These are phyloP conservation scores for Ariolimax columbianus DNA, from an alignment of 2,888 invertebrate genomes.

Conservation along the genomic window DNA sequence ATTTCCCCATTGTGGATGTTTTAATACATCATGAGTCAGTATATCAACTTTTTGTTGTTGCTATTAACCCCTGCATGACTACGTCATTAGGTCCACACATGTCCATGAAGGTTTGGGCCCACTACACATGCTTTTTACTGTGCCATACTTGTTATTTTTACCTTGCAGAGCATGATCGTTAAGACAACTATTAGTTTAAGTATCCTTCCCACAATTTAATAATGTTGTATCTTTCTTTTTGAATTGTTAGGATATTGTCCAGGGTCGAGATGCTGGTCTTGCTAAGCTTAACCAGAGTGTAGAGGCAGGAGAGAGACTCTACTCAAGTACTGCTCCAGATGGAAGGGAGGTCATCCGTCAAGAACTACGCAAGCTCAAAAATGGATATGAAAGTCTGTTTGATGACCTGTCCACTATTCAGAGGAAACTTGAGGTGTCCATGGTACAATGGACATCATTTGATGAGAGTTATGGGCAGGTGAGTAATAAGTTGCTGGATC, in stretches of 20 bases:
- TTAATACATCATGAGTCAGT: too few relatives aligned
- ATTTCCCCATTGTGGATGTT: too few relatives aligned
- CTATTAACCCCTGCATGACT: too few relatives aligned
- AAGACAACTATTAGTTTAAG: not conserved
- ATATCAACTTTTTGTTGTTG: too few relatives aligned
- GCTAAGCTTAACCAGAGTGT: conserved; percentile 87
- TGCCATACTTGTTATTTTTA: too few relatives aligned
- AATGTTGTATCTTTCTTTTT: not conserved
- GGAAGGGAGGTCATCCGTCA: conserved; percentile 93
- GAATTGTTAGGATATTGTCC: conserved; percentile 73
- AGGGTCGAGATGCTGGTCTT: conserved; percentile 91
- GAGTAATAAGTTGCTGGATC: not conserved
- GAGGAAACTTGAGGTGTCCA: conserved; percentile 89
- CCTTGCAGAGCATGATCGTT: too few relatives aligned
- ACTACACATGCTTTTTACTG: too few relatives aligned
- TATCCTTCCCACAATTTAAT: not conserved
- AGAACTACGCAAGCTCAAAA: conserved; percentile 88
- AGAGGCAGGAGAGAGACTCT: conserved; percentile 90
- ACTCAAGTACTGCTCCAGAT: conserved; percentile 93
- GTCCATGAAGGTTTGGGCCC: too few relatives aligned
- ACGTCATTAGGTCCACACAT: too few relatives aligned
- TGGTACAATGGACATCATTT: conserved; percentile 95
- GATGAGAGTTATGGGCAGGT: conserved; percentile 89
- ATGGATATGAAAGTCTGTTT: conserved; percentile 92
- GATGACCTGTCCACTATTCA: conserved; percentile 91